Conservation (phyloP, 92 coral and sea anemone species). For the Paramuricea clavata region DNA sequence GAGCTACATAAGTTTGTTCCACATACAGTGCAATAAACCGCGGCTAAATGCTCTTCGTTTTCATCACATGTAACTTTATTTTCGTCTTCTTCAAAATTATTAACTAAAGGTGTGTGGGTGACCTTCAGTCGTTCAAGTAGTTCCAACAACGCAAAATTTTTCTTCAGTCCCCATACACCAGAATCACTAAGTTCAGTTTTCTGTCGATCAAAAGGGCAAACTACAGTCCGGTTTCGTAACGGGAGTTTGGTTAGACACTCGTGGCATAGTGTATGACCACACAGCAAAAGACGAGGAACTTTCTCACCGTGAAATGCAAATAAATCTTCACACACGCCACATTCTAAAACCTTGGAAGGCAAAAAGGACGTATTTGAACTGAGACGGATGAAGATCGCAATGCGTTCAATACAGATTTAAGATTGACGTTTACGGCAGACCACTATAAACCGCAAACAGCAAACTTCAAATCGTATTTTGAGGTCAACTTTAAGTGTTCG, state of each 20-base stretch:
- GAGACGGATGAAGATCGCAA: too few species aligned
- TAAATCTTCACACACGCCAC: constrained; percentile 98
- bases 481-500: too few species aligned
- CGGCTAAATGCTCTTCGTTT: constrained; percentile 93
- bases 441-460: too few species aligned
- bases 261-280: constrained; percentile 98
- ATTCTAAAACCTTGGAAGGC: constrained; percentile 81
- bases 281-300: constrained; percentile 91
- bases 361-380: not conserved
- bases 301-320: constrained; percentile 97
- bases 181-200: constrained; percentile 95
- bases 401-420: too few species aligned
- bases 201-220: constrained; percentile 98
- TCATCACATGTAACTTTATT: constrained; percentile 91
- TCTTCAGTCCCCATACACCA: constrained; percentile 99
- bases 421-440: too few species aligned
- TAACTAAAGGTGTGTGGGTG: constrained; percentile 74
- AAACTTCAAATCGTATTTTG: too few species aligned
- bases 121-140: constrained; percentile 87
- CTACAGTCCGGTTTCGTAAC: constrained; percentile 78
- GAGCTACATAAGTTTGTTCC: constrained; percentile 80
- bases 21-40: constrained; percentile 90
- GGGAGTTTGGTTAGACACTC: constrained; percentile 95
- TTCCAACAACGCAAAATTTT: constrained; percentile 95
- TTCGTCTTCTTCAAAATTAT: constrained; percentile 70